These are phyloP conservation scores for Antennarius striatus DNA, from an alignment of 2,113 vertebrate genomes.

Conservation along the genomic window DNA sequence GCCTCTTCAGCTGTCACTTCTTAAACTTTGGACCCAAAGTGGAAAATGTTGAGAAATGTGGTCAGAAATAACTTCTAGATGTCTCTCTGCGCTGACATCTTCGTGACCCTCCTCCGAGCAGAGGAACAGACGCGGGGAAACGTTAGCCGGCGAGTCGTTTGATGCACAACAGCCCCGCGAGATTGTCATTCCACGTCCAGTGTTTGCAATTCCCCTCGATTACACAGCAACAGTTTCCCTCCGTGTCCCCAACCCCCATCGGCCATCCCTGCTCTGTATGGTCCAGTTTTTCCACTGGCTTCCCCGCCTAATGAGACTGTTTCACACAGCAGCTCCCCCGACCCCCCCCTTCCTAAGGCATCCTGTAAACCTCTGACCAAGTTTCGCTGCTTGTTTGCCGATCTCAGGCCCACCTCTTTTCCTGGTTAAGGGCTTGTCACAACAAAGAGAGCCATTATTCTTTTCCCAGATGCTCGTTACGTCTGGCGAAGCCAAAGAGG, in stretches of 20 bases:
- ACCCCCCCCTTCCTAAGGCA: constrained; percentile 18
- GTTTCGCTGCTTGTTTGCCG: constrained; percentile 30
- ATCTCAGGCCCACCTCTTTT: constrained; percentile 42
- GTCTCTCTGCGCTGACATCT: background rate
- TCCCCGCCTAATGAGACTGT: constrained; percentile 52
- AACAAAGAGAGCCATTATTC: constrained; percentile 39
- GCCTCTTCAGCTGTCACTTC: background rate
- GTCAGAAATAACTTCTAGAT: constrained; percentile 24
- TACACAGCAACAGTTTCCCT: constrained; percentile 51
- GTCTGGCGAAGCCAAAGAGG: constrained; percentile 7
- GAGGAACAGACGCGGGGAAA: too few species aligned
- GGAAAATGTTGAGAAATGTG: constrained; percentile 15
- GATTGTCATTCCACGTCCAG: constrained; percentile 27
- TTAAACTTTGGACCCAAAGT: background rate
- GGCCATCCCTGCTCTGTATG: constrained; percentile 10
- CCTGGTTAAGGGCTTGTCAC: constrained; percentile 40
- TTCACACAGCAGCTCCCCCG: constrained; percentile 32
- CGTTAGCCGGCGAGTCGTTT: constrained; percentile 1
- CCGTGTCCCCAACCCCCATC: constrained; percentile 45
- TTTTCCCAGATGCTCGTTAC: constrained; percentile 28
- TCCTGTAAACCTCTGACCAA: constrained; percentile 41
- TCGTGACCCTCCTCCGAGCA: background rate
- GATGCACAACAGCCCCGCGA: constrained; percentile 46
- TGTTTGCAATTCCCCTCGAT: constrained; percentile 56
- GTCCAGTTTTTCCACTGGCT: constrained; percentile 54